Conservation (phyloP, 2,113 vertebrate species). For the Aix galericulata region DNA sequence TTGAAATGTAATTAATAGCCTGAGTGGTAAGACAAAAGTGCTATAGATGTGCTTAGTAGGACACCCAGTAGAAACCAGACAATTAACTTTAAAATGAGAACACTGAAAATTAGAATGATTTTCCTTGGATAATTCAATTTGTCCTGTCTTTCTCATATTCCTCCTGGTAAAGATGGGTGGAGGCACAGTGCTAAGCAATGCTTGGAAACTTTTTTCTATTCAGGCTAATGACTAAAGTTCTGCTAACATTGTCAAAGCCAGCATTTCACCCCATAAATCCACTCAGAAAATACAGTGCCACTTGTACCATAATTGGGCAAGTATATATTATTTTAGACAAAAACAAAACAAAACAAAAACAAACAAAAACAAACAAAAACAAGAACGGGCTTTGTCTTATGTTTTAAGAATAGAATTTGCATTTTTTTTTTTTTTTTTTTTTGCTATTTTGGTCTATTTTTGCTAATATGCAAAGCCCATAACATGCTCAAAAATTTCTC, state of each 20-base stretch:
- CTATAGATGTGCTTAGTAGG: not conserved
- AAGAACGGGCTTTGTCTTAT: not conserved
- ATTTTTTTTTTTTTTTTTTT: not conserved
- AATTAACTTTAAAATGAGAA: not conserved
- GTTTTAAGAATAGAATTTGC: not conserved
- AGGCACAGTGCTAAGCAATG: not conserved
- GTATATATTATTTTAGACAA: not conserved
- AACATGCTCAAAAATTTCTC: not conserved
- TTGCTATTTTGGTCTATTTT: not conserved
- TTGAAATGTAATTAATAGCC: constrained; percentile 3
- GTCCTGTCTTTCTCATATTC: not conserved
- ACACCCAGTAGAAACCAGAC: not conserved
- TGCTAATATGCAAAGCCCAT: not conserved
- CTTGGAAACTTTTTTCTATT: not conserved
- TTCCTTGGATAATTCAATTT: not conserved
- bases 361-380: no score
- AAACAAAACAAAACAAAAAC: not conserved
- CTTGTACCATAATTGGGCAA: not conserved
- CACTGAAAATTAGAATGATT: not conserved
- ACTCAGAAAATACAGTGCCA: not conserved
- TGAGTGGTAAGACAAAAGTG: not conserved
- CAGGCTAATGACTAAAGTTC: not conserved
- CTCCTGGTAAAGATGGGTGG: not conserved
- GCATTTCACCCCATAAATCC: not conserved
- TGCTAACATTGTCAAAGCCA: not conserved